Base-by-base conservation (phyloP, 2,113 vertebrate genomes). In the Melanocharis versteri region DNA sequence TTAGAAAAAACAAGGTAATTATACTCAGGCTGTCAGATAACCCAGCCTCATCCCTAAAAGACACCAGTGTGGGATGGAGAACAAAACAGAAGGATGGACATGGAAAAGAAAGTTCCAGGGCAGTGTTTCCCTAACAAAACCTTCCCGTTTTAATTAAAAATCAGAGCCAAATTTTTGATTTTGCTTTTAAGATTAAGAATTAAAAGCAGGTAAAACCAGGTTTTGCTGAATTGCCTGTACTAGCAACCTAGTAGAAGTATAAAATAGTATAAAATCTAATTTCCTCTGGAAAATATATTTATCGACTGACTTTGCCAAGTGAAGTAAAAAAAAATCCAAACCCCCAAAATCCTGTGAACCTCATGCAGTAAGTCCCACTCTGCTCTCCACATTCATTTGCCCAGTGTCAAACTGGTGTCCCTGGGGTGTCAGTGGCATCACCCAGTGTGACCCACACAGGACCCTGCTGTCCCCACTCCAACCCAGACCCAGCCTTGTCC, bases 381-480 rank as follows among this genome's bases (percentile, higher is more conserved):
- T 65, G 40, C 51, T 79, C 40, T 62, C 42, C 48, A 16, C 3
- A 2, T 10, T 50, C 24, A 2, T 24, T 16, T 40, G 56, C 45
- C 42, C 16, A 4, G 18, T 5, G 26, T 4, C 35, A 37, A 28
- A 33, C 13, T 22, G 20, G 9, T 2, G 8, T 48, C 68, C 69
- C 48, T 3, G 7, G 13, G 40, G 45, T 57, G 44, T 7, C 39
- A 22, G 39, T 24, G 50, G 35, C 66, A 47, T 65, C n/a, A 0
- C 45, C 30, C 2, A 5, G 14, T 5, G 24, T 7, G 22, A 47
- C 40, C 13, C 8, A 2, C 10, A 5, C 1, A 0, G 57, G 53
- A 48, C 16, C 19, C 62, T 0, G 0, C 51, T 56, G 57, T 44
- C n/a, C 28, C 30, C 2, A 2, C 54, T 21, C 39, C 10, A 31